Conservation (phyloP, 2,888 invertebrate genomes). For the Torymus tubicola region DNA sequence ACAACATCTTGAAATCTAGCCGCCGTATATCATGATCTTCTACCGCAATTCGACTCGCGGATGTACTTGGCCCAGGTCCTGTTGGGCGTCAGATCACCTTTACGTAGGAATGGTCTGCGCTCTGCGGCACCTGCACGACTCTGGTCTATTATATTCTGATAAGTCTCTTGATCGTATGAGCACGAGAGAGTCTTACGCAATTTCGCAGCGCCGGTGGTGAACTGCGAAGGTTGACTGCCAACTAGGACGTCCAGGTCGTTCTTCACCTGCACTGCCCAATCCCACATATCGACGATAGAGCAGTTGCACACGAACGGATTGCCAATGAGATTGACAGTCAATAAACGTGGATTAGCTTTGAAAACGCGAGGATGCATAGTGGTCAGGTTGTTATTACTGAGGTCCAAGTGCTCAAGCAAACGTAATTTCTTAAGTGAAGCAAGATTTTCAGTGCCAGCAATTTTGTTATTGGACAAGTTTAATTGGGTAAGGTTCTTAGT, state of each 20-base stretch:
- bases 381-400: slow-evolving; percentile 82
- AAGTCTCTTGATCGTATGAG: slow-evolving; percentile 79
- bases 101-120: slow-evolving; percentile 79
- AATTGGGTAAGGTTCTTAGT: slow-evolving; percentile 82
- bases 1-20: slow-evolving; percentile 62
- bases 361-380: slow-evolving; percentile 80
- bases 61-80: slow-evolving; percentile 86
- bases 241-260: slow-evolving; percentile 82
- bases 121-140: slow-evolving; percentile 78
- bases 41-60: slow-evolving; percentile 82
- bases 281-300: slow-evolving; percentile 84
- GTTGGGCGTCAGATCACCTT: slow-evolving; percentile 80
- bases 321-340: slow-evolving; percentile 81
- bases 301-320: slow-evolving; percentile 86
- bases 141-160: slow-evolving; percentile 72
- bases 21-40: slow-evolving; percentile 68
- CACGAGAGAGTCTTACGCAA: slow-evolving; percentile 82
- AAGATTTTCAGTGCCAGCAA: slow-evolving; percentile 78
- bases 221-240: slow-evolving; percentile 82
- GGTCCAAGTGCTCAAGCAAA: slow-evolving; percentile 80
- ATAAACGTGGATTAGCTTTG: slow-evolving; percentile 79
- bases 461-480: slow-evolving; percentile 80
- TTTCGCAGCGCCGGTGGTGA: slow-evolving; percentile 81
- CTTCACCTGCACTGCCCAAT: slow-evolving; percentile 83
- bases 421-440: slow-evolving; percentile 79